These are phyloP conservation scores for Pteropus rufus DNA, from an alignment of 2,797 vertebrate genomes.

Conservation along the genomic window DNA sequence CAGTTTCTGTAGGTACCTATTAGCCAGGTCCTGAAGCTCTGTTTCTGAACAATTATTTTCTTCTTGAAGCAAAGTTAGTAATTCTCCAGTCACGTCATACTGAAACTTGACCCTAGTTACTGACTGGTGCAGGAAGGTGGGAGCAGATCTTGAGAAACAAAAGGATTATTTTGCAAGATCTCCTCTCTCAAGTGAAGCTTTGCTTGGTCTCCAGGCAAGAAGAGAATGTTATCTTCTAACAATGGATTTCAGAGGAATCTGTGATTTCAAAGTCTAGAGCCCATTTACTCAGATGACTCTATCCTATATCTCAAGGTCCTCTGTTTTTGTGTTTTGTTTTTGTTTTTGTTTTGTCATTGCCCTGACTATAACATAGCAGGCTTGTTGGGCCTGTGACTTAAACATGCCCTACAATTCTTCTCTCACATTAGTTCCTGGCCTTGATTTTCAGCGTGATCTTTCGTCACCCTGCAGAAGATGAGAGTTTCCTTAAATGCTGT, in stretches of 20 bases:
- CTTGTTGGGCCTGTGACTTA: background rate
- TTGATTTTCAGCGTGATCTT: background rate
- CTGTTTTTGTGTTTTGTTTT: too few relatives aligned
- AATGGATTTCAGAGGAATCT: background rate
- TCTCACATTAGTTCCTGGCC: too few relatives aligned
- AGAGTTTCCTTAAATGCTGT: background rate
- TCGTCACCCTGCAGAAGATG: background rate
- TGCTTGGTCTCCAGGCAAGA: background rate
- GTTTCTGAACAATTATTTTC: background rate
- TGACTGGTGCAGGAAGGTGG: background rate
- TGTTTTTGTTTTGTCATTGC: too few relatives aligned
- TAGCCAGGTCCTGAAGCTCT: background rate
- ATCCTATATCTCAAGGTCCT: background rate
- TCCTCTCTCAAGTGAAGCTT: background rate
- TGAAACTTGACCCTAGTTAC: background rate
- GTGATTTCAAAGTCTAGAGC: background rate
- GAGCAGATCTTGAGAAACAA: background rate
- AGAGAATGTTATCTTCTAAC: background rate
- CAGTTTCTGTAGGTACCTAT: background rate
- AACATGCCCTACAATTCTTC: background rate
- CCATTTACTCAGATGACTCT: background rate
- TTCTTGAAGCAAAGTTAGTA: background rate
- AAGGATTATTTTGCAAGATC: background rate
- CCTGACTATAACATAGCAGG: background rate
- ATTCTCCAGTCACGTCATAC: background rate